Evolutionary conservation across 2,797 vertebrate species (phyloP).

Genomic region (Dryobates pubescens): DNA sequence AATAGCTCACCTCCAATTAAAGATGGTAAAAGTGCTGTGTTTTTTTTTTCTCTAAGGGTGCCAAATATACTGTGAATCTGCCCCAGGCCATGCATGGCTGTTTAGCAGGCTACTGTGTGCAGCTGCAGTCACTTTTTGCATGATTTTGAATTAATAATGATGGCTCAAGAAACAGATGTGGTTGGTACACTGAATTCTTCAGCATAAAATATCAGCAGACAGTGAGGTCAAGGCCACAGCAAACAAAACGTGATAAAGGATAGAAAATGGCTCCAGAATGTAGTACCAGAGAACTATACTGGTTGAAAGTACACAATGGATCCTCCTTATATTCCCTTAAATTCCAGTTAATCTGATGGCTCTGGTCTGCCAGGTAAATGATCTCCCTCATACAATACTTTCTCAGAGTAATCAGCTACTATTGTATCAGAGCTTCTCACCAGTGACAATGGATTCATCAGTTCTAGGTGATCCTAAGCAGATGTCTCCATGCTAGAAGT

Average conservation of each 20-base stretch:
- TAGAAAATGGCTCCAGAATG: background rate
- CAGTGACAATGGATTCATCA: background rate
- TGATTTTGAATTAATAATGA: background rate
- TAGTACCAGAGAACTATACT: background rate
- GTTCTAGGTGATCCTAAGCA: background rate
- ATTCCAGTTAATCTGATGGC: background rate
- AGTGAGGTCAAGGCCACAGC: background rate
- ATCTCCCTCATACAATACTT: background rate
- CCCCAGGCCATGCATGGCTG: background rate
- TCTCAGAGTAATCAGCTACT: background rate
- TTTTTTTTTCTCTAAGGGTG: background rate
- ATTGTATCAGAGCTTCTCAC: background rate
- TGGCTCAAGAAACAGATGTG: background rate
- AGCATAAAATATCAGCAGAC: background rate
- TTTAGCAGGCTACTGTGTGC: background rate
- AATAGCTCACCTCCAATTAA: constrained; percentile 44
- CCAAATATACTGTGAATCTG: background rate
- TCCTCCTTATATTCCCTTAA: background rate
- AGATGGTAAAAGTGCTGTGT: background rate
- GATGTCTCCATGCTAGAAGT: background rate
- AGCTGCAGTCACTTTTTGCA: background rate
- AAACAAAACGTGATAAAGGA: background rate
- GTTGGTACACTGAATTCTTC: background rate
- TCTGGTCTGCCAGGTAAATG: background rate
- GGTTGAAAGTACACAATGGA: background rate